Evolutionary conservation across 2,888 invertebrate genomes (phyloP), one percentile per base, ranked within the genome.

Genomic region (Linnaemya vulpina): DNA sequence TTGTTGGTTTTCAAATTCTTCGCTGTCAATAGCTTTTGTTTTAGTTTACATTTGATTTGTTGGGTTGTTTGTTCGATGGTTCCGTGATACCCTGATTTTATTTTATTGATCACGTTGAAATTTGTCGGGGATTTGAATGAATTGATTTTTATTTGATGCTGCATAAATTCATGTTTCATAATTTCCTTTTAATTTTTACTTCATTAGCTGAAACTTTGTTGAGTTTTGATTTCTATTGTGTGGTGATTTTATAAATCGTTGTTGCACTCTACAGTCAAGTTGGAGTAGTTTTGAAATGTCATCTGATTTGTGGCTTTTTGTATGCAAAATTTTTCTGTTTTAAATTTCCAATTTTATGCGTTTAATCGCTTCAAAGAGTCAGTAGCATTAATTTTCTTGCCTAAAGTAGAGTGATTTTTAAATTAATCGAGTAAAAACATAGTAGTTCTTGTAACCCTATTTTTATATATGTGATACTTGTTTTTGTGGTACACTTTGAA

Each of bases 31-130:
- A 65, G 35, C 46, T 30, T 30, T 30, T 38, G 38, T 38, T 74
- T 51, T 49, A 49, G 13, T 58, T 11, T 15, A 67, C 1, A n/a
- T 38, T 68, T 49, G 3, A 58, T 60, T 49, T 11, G 5, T n/a
- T 17, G 11, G 58, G 13, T 7, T 60, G 38, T 46, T 53, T 1
- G 15, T 46, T 53, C 4, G 20, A 38, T 55, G 15, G 22, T 25
- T 43, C 10, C 3, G 1, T 15, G 53, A 53, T 63, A 62, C 60
- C 51, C 40, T 53, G 30, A 30, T 49, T 17, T 51, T 43, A 43
- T 71, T 63, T 51, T 43, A 43, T 71, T 63, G 53, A 71, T 71
- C 35, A 49, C 35, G 63, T 53, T 63, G 25, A 20, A 46, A 79
- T 79, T 63, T 53, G 43, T 0, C 1, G 65, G 17, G 53, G 65